These are phyloP conservation scores for Carapus acus DNA, from an alignment of 2,797 vertebrate species.

Conservation along the genomic window DNA sequence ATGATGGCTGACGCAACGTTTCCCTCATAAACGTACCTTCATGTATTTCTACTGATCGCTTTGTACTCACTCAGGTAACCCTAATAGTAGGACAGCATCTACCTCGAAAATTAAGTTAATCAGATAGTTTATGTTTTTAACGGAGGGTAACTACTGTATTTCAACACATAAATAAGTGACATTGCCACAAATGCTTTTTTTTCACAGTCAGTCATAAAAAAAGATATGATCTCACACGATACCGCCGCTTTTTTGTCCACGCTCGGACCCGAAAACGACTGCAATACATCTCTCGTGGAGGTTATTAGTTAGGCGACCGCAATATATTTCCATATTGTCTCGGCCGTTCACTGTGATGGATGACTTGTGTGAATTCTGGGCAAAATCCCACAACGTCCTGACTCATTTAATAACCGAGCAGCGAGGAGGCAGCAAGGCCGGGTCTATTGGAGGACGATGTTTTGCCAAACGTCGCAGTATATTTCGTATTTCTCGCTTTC, in stretches of 20 bases:
- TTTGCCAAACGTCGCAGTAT: not conserved
- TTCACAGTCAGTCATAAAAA: slow-evolving; percentile 15
- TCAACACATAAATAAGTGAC: too few species aligned
- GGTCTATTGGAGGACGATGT: slow-evolving; percentile 4
- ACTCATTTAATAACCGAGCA: slow-evolving; percentile 7
- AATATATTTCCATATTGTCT: slow-evolving; percentile 13
- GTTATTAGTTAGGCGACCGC: slow-evolving; percentile 6
- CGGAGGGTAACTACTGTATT: too few species aligned
- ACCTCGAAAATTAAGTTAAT: too few species aligned
- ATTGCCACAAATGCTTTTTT: too few species aligned
- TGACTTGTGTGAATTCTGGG: slow-evolving; percentile 14
- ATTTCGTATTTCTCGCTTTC: slow-evolving; percentile 11
- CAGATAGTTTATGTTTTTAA: too few species aligned
- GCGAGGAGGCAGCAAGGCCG: slow-evolving; percentile 1
- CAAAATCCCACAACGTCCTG: not conserved
- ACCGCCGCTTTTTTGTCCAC: slow-evolving; percentile 21
- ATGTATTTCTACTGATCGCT: too few species aligned
- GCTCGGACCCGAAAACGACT: not conserved
- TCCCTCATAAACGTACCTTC: too few species aligned
- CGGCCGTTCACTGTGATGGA: slow-evolving; percentile 1
- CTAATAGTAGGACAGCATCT: too few species aligned
- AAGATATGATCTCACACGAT: slow-evolving; percentile 2
- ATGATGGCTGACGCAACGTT: too few species aligned
- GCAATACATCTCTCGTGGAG: not conserved
- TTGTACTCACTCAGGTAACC: too few species aligned